A percentile compares a stretch with the other conserved stretches of the same genome.
Conservation (phyloP, 2,113 vertebrate species). For the Anthoscopus minutus region DNA sequence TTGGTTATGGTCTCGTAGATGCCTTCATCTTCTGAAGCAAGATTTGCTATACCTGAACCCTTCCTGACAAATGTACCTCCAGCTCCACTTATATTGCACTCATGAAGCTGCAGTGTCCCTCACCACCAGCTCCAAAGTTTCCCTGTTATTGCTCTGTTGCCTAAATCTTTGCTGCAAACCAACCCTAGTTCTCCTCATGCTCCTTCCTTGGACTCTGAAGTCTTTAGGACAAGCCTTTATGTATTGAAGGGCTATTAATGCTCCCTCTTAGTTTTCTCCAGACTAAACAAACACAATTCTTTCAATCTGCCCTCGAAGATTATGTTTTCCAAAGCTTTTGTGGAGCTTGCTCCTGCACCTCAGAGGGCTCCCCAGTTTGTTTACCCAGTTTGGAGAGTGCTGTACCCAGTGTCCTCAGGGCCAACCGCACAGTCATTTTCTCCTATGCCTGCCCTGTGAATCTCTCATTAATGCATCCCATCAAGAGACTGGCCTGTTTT, state of each 20-base stretch:
- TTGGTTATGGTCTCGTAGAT: not conserved
- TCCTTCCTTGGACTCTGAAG: not conserved
- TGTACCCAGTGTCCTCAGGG: not conserved
- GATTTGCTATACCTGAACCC: not conserved
- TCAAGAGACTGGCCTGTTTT: not conserved
- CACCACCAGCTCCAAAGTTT: not conserved
- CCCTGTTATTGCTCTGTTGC: not conserved
- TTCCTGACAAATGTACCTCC: not conserved
- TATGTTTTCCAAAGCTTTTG: slow-evolving; percentile 38
- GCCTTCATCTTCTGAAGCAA: not conserved
- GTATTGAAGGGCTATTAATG: not conserved
- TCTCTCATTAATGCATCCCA: not conserved
- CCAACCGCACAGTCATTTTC: slow-evolving; percentile 4
- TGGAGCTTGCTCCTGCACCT: not conserved
- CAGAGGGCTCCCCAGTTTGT: not conserved
- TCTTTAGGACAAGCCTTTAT: not conserved
- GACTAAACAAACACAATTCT: slow-evolving; percentile 48
- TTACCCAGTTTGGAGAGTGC: not conserved
- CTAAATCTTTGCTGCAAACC: not conserved
- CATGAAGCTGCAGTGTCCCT: not conserved
- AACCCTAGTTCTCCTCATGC: not conserved
- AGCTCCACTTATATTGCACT: not conserved
- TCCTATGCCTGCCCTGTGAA: not conserved
- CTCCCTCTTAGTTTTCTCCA: slow-evolving; percentile 10
- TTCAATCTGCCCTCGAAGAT: not conserved